Conservation (phyloP, 92 coral and sea anemone genomes). For the Paramuricea clavata region DNA sequence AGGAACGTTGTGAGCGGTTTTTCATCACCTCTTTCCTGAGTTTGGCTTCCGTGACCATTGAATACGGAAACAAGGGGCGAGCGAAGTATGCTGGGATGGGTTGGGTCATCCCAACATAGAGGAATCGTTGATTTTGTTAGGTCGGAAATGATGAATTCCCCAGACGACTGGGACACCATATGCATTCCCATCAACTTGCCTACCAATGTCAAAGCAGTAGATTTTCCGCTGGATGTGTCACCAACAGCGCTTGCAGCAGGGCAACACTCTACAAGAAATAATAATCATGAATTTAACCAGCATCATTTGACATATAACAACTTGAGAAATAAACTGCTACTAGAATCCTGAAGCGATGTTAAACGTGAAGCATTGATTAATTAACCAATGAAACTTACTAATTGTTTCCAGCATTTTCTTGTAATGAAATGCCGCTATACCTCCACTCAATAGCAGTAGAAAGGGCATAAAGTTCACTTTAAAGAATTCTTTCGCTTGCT, state of each 20-base stretch:
- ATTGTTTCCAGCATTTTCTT: not conserved
- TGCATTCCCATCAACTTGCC: not conserved
- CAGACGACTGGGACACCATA: not conserved
- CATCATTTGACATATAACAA: too few species aligned
- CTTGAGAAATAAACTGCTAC: too few species aligned
- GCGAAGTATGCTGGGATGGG: not conserved
- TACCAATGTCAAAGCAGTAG: not conserved
- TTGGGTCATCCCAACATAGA: conserved; percentile 1
- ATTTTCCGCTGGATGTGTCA: not conserved
- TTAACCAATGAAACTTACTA: too few species aligned
- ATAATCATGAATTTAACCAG: too few species aligned
- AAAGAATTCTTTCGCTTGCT: not conserved
- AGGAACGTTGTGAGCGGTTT: not conserved
- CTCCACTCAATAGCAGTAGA: not conserved
- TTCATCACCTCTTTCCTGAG: not conserved
- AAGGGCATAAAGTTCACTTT: not conserved
- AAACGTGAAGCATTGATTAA: too few species aligned
- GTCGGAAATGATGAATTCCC: not conserved
- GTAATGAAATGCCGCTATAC: conserved; percentile 1
- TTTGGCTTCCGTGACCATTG: not conserved
- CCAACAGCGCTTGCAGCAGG: not conserved
- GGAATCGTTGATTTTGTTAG: not conserved
- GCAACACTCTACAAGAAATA: not conserved
- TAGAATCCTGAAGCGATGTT: too few species aligned
- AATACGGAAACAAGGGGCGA: not conserved